Evolutionary conservation across 2,797 vertebrate species (phyloP).

Genomic region (Phrynocephalus vlangalii): DNA sequence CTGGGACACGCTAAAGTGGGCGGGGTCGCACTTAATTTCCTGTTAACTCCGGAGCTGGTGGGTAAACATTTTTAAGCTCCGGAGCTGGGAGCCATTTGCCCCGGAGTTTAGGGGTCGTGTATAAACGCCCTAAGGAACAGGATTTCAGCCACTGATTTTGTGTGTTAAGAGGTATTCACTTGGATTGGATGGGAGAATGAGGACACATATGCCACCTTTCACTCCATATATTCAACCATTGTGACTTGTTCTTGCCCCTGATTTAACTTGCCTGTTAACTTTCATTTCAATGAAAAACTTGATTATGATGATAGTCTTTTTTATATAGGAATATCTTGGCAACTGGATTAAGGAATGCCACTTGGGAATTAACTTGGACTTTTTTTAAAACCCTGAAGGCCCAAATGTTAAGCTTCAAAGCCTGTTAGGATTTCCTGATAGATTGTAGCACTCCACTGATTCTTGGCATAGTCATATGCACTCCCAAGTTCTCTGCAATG

Average conservation of each 20-base stretch:
- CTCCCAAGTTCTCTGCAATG: slow-evolving; percentile 54
- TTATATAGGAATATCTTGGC: background rate
- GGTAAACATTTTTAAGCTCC: no score
- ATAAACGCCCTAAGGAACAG: no score
- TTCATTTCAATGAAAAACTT: background rate
- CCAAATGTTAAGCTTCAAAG: slow-evolving; percentile 58
- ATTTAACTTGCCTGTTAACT: slow-evolving; percentile 24
- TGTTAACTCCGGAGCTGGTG: no score
- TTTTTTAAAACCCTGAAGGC: slow-evolving; percentile 62
- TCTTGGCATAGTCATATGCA: slow-evolving; percentile 57
- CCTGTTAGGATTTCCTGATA: slow-evolving; percentile 38
- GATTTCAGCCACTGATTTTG: no score
- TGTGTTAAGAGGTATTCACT: background rate
- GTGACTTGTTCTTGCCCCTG: background rate
- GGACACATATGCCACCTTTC: rapidly evolving
- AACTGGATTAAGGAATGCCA: slow-evolving; percentile 30
- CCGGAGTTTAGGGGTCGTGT: no score
- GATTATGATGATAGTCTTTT: background rate
- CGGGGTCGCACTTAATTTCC: no score
- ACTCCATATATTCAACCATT: rapidly evolving
- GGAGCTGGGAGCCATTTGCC: no score
- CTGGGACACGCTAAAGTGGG: no score
- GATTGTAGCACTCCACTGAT: slow-evolving; percentile 46
- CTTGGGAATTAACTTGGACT: slow-evolving; percentile 56
- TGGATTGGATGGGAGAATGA: rapidly evolving